Evolutionary conservation across 2,113 vertebrate genomes (phyloP).

Genomic region (Gorsachius goisagi): DNA sequence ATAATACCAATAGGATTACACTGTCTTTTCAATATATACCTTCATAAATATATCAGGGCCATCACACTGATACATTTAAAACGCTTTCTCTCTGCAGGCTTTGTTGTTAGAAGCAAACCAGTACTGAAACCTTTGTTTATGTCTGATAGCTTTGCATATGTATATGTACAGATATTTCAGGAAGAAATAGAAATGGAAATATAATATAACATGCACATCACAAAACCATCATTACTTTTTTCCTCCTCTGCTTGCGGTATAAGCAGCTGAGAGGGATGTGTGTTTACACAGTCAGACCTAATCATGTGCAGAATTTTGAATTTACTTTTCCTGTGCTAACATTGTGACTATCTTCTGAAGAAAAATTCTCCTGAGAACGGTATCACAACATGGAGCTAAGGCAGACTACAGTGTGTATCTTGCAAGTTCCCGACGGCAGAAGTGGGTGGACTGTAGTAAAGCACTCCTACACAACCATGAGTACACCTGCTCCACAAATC

Average conservation of each 20-base stretch:
- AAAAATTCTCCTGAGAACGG: neutral
- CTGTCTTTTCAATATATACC: neutral
- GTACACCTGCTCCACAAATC: slow-evolving; percentile 1
- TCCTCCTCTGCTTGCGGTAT: neutral
- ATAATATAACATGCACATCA: neutral
- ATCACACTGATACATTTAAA: neutral
- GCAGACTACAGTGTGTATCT: neutral
- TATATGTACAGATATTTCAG: neutral
- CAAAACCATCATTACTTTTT: neutral
- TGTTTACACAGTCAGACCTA: slow-evolving; percentile 2
- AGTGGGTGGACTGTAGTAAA: slow-evolving; percentile 23
- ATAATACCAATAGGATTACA: neutral
- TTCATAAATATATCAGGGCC: neutral
- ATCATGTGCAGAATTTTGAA: slow-evolving; percentile 18
- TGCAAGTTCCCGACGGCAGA: neutral
- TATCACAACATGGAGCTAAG: neutral
- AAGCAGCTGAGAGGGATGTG: neutral
- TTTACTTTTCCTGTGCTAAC: neutral
- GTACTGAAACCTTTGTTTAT: neutral
- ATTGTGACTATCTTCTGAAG: neutral
- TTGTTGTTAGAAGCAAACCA: neutral
- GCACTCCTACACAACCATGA: neutral
- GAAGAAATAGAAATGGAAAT: slow-evolving; percentile 30
- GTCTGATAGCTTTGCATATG: neutral
- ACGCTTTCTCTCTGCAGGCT: neutral